These are phyloP conservation scores for Sinelater perroti DNA, from an alignment of 2,888 invertebrate species.

Conservation along the genomic window DNA sequence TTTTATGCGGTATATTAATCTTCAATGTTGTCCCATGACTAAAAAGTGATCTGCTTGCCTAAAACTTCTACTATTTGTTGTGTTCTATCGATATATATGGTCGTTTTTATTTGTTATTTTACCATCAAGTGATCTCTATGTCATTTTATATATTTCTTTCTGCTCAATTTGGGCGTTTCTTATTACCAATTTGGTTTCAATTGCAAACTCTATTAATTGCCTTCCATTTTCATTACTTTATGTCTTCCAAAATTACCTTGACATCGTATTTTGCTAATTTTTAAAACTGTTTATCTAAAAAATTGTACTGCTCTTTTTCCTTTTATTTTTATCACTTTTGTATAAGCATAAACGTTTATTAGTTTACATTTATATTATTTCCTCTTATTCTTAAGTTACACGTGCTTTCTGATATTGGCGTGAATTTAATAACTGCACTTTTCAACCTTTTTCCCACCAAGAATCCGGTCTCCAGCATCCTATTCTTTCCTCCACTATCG, in stretches of 20 bases:
- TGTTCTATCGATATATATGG: too few relatives aligned
- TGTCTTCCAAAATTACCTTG: not conserved
- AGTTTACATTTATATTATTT: not conserved
- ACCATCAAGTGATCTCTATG: too few relatives aligned
- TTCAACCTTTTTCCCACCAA: not conserved
- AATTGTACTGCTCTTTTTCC: not conserved
- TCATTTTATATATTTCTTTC: not conserved
- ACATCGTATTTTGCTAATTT: conserved; percentile 2
- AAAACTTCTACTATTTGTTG: too few relatives aligned
- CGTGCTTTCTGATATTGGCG: not conserved
- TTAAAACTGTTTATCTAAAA: not conserved
- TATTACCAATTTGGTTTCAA: not conserved
- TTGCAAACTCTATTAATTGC: not conserved
- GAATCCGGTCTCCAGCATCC: not conserved
- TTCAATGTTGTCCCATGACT: too few relatives aligned
- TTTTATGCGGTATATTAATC: too few relatives aligned
- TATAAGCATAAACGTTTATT: not conserved
- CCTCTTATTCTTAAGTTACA: not conserved
- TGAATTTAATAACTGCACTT: not conserved
- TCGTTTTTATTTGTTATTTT: too few relatives aligned
- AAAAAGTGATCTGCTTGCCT: too few relatives aligned
- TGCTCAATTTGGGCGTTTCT: not conserved
- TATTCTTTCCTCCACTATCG: not conserved
- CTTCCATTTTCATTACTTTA: not conserved
- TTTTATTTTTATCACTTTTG: not conserved